Percentiles rank a stretch among this genome's conserved stretches.
phyloP scores from a whole-genome alignment of 2,113 vertebrate genomes.

The Pollimyrus isidori region DNA sequence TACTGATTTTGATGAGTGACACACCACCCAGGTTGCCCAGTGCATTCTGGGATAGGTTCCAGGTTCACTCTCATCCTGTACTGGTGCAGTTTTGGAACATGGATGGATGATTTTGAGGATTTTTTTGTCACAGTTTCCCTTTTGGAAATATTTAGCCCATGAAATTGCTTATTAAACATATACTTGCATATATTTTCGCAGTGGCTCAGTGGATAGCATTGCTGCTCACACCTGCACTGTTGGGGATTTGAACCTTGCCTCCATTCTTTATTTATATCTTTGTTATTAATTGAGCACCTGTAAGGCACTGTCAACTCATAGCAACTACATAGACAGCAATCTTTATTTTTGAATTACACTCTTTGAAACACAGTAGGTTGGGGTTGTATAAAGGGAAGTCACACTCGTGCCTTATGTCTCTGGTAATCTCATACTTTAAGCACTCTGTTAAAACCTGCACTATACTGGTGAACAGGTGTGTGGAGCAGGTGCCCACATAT shows the following conservation, averaged over 20 bases:
- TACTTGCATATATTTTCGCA: not conserved
- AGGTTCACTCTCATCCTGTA: not conserved
- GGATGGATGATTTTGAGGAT: not conserved
- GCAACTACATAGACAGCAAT: not conserved
- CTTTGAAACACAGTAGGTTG: not conserved
- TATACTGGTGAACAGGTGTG: not conserved
- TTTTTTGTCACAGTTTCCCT: not conserved
- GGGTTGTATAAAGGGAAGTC: not conserved
- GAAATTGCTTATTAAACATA: not conserved
- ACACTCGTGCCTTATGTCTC: not conserved
- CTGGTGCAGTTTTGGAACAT: not conserved
- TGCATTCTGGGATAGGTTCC: not conserved
- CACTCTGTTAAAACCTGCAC: not conserved
- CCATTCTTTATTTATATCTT: not conserved
- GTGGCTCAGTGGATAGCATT: not conserved
- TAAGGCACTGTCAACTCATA: not conserved
- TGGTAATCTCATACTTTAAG: not conserved
- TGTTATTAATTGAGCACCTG: not conserved
- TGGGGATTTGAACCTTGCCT: not conserved
- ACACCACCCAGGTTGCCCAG: not conserved
- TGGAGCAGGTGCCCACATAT: not conserved
- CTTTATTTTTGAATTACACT: not conserved
- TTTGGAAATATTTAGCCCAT: not conserved
- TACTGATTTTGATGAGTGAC: not conserved
- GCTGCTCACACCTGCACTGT: not conserved